Conservation (phyloP, 53 echinoderm and acorn worm genomes). For the Patiria pectinifera region DNA sequence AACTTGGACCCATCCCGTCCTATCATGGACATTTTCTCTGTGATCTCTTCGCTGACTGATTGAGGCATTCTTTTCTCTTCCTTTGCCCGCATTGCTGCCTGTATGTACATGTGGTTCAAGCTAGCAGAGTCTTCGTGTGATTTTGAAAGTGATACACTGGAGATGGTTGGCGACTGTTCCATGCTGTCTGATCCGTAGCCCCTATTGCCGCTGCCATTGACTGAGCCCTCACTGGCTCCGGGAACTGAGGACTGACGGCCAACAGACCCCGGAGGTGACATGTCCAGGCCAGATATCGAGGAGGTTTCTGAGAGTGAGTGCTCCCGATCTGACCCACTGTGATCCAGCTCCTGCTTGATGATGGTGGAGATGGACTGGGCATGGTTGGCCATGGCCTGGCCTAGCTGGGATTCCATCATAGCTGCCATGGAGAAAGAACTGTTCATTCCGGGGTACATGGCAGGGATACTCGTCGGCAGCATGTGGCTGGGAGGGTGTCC, state of each 20-base stretch:
- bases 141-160: constrained; percentile 81
- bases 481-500: constrained; percentile 62
- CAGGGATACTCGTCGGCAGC: constrained; percentile 60
- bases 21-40: constrained; percentile 53
- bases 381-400: constrained; percentile 80
- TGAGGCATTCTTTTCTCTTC: constrained; percentile 54
- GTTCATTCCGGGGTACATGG: constrained; percentile 79
- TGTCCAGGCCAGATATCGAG: constrained; percentile 78
- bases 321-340: constrained; percentile 75
- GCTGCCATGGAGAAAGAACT: constrained; percentile 74
- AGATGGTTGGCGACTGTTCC: constrained; percentile 90
- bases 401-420: constrained; percentile 66
- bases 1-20: constrained; percentile 23
- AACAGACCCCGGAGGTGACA: constrained; percentile 74
- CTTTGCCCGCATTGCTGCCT: constrained; percentile 38
- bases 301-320: constrained; percentile 79
- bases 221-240: constrained; percentile 74
- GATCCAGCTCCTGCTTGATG: constrained; percentile 95
- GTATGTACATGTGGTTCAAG: constrained; percentile 50
- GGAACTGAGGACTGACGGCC: constrained; percentile 81
- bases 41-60: constrained; percentile 45
- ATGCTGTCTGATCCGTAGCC: constrained; percentile 59
- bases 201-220: constrained; percentile 60
- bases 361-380: constrained; percentile 92
- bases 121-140: constrained; percentile 47